Evolutionary conservation across 2,888 invertebrate genomes (phyloP), one percentile per base, ranked within the genome.

Genomic region (Caenorhabditis afra): DNA sequence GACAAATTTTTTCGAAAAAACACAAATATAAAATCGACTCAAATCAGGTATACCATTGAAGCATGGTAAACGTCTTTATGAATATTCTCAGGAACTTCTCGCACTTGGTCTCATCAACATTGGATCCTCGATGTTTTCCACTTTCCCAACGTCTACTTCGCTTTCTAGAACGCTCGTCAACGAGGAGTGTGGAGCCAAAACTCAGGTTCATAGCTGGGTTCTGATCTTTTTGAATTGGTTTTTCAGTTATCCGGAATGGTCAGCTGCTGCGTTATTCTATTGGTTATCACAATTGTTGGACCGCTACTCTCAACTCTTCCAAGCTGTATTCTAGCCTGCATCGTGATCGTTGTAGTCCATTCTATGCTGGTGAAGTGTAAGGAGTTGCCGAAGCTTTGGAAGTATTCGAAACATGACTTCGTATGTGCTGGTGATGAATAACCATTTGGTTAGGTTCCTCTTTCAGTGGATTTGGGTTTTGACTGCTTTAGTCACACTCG

Each of bases 221-320:
- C 2, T 3, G 16, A 35, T 35, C 35, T 16, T 5, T n/a, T 39
- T 14, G 61, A 18, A 45, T 23, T n/a, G n/a, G 49, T 7, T 35
- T 77, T 66, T 39, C 95, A 92, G 91, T 75, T 91, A 52, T 94
- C 95, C 0, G 94, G 95, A 0, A 88, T 95, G 16, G 93, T 96
- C 50, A 95, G 95, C 8, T 94, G 95, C 77, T 62, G 91, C 0
- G 92, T 96, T 41, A 92, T 96, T 23, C 91, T 95, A 1, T 91
- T 94, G 83, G 94, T 96, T 57, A 91, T 97, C 76, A 92, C 96
- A 67, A 95, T 94, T 93, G 93, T 96, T 81, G 96, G 95, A 0
- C 95, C 95, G 35, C 94, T 95, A 90, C 95, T 96, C 91, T 94
- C 95, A 91, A 92, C 93, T 52, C 91, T 96, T 77, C 97, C 97